Conservation (phyloP, 2,888 invertebrate genomes). For the Agonopterix arenella region DNA sequence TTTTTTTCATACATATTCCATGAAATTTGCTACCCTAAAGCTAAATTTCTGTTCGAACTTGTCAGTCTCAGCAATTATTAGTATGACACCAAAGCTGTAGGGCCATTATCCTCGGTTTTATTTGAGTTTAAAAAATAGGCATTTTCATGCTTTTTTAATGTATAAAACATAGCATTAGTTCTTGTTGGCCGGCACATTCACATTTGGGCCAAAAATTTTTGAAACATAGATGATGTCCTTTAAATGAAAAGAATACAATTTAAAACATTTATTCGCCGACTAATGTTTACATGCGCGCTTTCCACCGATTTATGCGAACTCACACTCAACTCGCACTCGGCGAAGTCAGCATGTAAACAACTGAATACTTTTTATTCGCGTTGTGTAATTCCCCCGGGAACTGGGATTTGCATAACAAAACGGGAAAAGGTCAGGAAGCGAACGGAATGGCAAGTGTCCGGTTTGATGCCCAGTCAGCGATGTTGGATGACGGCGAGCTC, state of each 20-base stretch:
- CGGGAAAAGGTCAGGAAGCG: conserved; percentile 76
- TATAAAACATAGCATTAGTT: too few relatives aligned
- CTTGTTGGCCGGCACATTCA: too few relatives aligned
- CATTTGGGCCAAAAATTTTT: too few relatives aligned
- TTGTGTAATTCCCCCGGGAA: conserved; percentile 64
- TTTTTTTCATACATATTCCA: too few relatives aligned
- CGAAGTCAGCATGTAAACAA: conserved; percentile 70
- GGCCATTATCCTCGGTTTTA: too few relatives aligned
- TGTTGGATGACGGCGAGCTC: conserved; percentile 32
- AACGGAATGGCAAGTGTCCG: conserved; percentile 73
- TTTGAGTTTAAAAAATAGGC: too few relatives aligned
- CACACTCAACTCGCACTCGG: conserved; percentile 60
- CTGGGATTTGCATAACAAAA: conserved; percentile 72
- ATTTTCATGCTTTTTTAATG: too few relatives aligned
- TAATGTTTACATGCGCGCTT: conserved; percentile 37
- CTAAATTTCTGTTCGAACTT: too few relatives aligned
- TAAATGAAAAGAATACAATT: conserved; percentile 4
- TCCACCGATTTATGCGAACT: conserved; percentile 62
- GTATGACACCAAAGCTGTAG: too few relatives aligned
- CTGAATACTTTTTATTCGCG: conserved; percentile 71
- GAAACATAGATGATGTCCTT: too few relatives aligned
- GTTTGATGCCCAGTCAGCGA: conserved; percentile 67
- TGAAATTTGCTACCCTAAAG: too few relatives aligned
- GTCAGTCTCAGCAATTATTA: too few relatives aligned
- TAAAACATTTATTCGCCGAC: conserved; percentile 23